Evolutionary conservation across 2,113 vertebrate genomes (phyloP).

Genomic region (Neopipo cinnamomea): DNA sequence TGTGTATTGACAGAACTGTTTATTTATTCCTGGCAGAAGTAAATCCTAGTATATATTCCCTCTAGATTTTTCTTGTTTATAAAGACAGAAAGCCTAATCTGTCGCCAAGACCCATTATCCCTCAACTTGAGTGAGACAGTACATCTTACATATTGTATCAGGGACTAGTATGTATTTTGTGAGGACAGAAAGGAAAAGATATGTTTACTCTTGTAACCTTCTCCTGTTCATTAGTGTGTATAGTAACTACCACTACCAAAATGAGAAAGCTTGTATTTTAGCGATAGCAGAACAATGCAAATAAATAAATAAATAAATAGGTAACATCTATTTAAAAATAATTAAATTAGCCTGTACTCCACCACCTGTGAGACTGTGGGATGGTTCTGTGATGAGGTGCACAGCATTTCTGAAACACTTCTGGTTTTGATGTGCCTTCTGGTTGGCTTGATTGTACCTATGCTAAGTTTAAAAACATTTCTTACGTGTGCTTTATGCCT

Average conservation of each 20-base stretch:
- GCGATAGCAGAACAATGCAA: background rate
- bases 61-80: constrained; percentile 49
- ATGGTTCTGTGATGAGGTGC: background rate
- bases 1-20: constrained; percentile 59
- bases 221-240: background rate
- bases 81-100: constrained; percentile 26
- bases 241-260: background rate
- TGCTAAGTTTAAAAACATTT: constrained; percentile 9
- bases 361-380: background rate
- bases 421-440: background rate
- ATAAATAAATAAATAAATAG: background rate
- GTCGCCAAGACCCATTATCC: constrained; percentile 7
- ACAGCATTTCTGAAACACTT: background rate
- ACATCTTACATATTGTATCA: constrained; percentile 36
- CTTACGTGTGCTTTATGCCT: background rate
- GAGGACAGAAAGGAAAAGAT: background rate
- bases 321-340: background rate
- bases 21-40: constrained; percentile 63
- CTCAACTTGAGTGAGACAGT: background rate
- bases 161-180: background rate
- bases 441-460: background rate
- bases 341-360: background rate
- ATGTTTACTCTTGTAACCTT: background rate
- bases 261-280: background rate
- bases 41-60: constrained; percentile 34